These are phyloP conservation scores for Hydraecia micacea DNA, from an alignment of 2,888 invertebrate species.

Conservation along the genomic window DNA sequence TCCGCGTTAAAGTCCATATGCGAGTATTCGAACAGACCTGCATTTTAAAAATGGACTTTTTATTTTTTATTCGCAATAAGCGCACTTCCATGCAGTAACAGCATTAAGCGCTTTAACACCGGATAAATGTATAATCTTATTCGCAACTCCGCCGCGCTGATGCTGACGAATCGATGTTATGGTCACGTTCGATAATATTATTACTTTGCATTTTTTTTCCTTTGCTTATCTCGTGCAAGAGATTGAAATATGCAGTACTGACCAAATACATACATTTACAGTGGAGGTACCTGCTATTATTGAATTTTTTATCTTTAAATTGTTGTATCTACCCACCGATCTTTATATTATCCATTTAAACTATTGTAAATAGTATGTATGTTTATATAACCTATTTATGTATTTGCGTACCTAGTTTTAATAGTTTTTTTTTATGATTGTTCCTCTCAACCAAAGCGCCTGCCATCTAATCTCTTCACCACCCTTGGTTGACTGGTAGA, in stretches of 20 bases:
- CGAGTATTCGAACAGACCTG: constrained; percentile 94
- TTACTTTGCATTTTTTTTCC: not conserved
- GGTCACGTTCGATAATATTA: not conserved
- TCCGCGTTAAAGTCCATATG: constrained; percentile 95
- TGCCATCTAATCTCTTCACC: too few relatives aligned
- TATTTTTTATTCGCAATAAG: constrained; percentile 3
- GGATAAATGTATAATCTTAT: constrained; percentile 30
- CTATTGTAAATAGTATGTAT: too few relatives aligned
- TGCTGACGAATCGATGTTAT: constrained; percentile 13
- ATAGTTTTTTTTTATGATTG: too few relatives aligned
- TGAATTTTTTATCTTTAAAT: not conserved
- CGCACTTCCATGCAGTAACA: constrained; percentile 5
- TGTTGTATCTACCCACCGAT: not conserved
- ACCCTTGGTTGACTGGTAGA: too few relatives aligned
- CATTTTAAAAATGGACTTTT: constrained; percentile 1
- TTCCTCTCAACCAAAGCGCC: too few relatives aligned
- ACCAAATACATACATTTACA: not conserved
- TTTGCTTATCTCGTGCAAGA: not conserved
- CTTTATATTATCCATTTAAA: not conserved
- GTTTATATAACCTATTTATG: too few relatives aligned
- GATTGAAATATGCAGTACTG: not conserved
- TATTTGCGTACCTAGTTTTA: too few relatives aligned
- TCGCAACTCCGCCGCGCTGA: not conserved
- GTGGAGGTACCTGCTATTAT: not conserved
- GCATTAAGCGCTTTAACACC: constrained; percentile 28